Percentiles rank a stretch among this genome's conserved stretches.
Evolutionary conservation across 2,113 vertebrate species (phyloP).

Genomic region (Bagarius yarrelli): DNA sequence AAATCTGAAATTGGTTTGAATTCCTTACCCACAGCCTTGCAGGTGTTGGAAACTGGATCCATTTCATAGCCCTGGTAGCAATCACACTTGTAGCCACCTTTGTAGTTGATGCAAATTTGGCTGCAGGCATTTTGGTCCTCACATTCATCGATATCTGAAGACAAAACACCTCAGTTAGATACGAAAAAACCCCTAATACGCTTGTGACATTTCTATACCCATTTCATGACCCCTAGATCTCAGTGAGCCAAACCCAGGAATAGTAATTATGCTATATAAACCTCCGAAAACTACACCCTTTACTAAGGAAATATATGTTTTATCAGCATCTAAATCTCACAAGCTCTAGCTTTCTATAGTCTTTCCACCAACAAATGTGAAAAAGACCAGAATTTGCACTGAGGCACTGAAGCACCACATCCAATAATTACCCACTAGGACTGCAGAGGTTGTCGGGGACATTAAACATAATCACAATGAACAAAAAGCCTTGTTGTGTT

Average conservation of each 20-base stretch:
- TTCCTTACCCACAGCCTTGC: slow-evolving; percentile 93
- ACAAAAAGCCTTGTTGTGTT: too few relatives aligned
- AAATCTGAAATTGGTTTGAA: slow-evolving; percentile 5
- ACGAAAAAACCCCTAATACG: not conserved
- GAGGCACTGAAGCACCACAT: not conserved
- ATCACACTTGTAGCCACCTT: slow-evolving; percentile 97
- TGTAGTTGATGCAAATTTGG: slow-evolving; percentile 98
- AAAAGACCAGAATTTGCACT: not conserved
- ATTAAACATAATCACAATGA: too few relatives aligned
- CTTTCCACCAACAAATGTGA: not conserved
- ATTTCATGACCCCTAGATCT: not conserved
- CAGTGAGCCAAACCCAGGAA: not conserved
- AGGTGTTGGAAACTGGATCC: slow-evolving; percentile 91
- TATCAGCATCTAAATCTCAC: not conserved
- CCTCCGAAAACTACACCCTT: not conserved
- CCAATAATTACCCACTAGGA: too few relatives aligned
- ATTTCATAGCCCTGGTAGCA: slow-evolving; percentile 96
- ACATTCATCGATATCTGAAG: slow-evolving; percentile 94
- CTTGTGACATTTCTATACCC: not conserved
- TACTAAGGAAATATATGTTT: not conserved
- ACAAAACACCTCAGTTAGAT: slow-evolving; percentile 62
- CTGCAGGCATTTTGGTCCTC: slow-evolving; percentile 94
- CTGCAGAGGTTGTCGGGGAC: too few relatives aligned
- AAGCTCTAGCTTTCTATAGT: not conserved
- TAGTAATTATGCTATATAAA: not conserved